Evolutionary conservation across 35 echinoderm and acorn worm species (phyloP).

Genomic region (Patiria miniata): DNA sequence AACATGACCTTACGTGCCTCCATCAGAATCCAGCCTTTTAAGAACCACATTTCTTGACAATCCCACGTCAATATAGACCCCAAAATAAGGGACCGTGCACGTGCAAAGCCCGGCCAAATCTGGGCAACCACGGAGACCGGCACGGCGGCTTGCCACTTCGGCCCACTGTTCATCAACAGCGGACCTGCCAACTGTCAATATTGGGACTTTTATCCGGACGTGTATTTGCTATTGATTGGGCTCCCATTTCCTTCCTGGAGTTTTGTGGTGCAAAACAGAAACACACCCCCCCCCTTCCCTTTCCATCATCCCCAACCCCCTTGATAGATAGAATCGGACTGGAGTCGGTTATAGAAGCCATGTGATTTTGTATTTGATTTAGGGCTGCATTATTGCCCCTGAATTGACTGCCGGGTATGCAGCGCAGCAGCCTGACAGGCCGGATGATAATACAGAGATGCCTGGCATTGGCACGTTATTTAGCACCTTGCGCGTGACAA

Average conservation of each 20-base stretch:
- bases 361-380: constrained; percentile 29
- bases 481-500: constrained; percentile 21
- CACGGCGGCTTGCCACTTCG: constrained; percentile 17
- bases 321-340: neutral
- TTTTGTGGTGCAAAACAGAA: neutral
- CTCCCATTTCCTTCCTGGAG: constrained; percentile 11
- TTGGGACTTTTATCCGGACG: constrained; percentile 24
- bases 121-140: constrained; percentile 16
- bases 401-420: constrained; percentile 19
- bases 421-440: neutral
- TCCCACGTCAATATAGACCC: constrained; percentile 7
- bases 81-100: neutral
- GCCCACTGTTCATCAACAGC: constrained; percentile 10
- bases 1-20: constrained; percentile 25
- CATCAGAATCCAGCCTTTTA: constrained; percentile 28
- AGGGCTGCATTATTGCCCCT: constrained; percentile 17
- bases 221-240: constrained; percentile 26
- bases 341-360: neutral
- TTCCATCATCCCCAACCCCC: neutral
- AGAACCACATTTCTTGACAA: constrained; percentile 15
- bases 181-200: constrained; percentile 27
- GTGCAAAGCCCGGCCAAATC: constrained; percentile 12
- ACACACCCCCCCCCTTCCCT: neutral
- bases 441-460: constrained; percentile 1
- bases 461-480: constrained; percentile 20